phyloP scores from a whole-genome alignment of 2,113 vertebrate genomes.

The Promerops cafer region DNA sequence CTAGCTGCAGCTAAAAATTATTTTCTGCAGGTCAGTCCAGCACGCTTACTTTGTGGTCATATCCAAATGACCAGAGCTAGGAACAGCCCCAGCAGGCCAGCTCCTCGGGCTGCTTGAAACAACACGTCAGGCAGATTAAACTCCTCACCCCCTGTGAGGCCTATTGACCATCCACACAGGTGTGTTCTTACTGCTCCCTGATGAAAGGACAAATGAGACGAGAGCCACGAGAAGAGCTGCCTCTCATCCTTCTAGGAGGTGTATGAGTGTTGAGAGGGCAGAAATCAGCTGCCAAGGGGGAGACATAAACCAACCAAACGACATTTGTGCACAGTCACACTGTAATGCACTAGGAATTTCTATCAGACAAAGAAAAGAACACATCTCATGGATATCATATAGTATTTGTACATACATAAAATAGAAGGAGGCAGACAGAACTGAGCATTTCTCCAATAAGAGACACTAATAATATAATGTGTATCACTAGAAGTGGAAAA shows the following conservation, averaged over 20 bases:
- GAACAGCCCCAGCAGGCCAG: neutral
- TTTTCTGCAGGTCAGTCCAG: constrained; percentile 3
- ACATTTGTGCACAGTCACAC: neutral
- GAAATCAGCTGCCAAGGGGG: neutral
- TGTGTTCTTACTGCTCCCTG: neutral
- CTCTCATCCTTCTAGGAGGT: neutral
- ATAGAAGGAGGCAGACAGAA: neutral
- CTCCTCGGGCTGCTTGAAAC: neutral
- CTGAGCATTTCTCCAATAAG: neutral
- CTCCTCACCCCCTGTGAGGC: neutral
- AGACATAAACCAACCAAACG: neutral
- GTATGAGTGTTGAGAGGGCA: neutral
- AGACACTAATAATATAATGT: neutral
- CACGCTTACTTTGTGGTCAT: neutral
- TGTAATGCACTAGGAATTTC: neutral
- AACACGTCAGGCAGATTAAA: neutral
- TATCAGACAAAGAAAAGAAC: neutral
- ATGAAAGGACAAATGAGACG: neutral
- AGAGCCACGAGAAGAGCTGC: neutral
- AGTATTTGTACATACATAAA: neutral
- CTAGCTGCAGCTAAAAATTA: constrained; percentile 36
- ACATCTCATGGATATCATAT: neutral
- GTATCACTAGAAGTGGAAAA: neutral
- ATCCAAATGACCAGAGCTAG: neutral
- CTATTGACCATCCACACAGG: neutral